phyloP scores from a whole-genome alignment of 1,140 invertebrate genomes.

The Trichoplusia ni region DNA sequence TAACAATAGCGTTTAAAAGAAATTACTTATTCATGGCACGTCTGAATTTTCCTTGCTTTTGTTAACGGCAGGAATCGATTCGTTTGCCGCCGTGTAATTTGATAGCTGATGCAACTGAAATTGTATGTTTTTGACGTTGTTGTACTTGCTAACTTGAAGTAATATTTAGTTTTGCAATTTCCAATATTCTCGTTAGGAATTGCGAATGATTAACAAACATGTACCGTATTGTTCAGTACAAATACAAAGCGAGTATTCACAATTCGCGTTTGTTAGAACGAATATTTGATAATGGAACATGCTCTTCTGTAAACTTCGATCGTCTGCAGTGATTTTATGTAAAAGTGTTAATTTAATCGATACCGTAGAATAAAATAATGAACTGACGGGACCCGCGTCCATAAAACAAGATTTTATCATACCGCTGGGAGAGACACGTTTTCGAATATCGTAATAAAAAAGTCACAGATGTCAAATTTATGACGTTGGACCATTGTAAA shows the following conservation, averaged over 20 bases:
- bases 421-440: conserved; percentile 76
- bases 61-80: conserved; percentile 50
- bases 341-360: conserved; percentile 70
- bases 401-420: conserved; percentile 81
- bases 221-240: no score
- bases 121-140: conserved; percentile 8
- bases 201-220: no score
- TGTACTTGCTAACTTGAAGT: not conserved
- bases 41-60: conserved; percentile 52
- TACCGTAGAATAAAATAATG: conserved; percentile 76
- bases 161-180: conserved; percentile 8
- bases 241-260: not conserved
- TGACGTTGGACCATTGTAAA: conserved; percentile 78
- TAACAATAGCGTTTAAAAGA: conserved; percentile 68
- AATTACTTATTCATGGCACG: conserved; percentile 65
- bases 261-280: not conserved
- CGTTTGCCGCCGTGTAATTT: conserved; percentile 33
- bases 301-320: conserved; percentile 30
- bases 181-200: no score
- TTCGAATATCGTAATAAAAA: conserved; percentile 81
- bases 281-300: conserved; percentile 9
- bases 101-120: conserved; percentile 27
- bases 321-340: conserved; percentile 41
- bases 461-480: conserved; percentile 81
- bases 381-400: conserved; percentile 64